A percentile compares a stretch with the other conserved stretches of the same genome.
phyloP scores from a whole-genome alignment of 2,113 vertebrate species.

The Spea bombifrons region DNA sequence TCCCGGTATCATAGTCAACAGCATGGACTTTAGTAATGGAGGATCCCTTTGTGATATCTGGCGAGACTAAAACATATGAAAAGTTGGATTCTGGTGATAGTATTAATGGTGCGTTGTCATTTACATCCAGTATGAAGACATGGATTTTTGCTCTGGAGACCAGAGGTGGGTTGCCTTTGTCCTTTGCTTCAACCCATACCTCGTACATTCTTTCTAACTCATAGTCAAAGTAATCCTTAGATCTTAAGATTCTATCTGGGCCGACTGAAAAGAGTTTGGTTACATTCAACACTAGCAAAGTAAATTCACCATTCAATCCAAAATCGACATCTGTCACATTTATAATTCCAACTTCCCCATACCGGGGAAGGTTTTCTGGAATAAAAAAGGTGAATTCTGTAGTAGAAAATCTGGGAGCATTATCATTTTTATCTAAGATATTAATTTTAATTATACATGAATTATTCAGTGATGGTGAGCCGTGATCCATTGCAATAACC shows the following conservation, averaged over 20 bases:
- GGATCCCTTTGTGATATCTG: conserved; percentile 25
- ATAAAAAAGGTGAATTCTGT: conserved; percentile 28
- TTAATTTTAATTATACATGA: conserved; percentile 15
- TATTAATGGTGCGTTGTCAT: conserved; percentile 39
- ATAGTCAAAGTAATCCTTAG: conserved; percentile 23
- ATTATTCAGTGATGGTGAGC: conserved; percentile 17
- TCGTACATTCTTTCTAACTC: conserved; percentile 23
- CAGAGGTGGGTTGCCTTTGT: conserved; percentile 29
- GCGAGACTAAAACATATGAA: conserved; percentile 35
- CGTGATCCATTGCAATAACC: conserved; percentile 12
- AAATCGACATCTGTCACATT: conserved; percentile 34
- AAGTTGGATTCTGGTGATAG: conserved; percentile 38
- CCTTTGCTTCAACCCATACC: conserved; percentile 30
- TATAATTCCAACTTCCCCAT: conserved; percentile 24
- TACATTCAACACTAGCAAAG: conserved; percentile 15
- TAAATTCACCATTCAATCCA: conserved; percentile 23
- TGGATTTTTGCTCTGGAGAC: conserved; percentile 18
- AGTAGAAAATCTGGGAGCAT: conserved; percentile 13
- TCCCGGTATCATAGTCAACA: conserved; percentile 33
- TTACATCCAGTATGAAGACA: conserved; percentile 26
- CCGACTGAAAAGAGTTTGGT: conserved; percentile 16
- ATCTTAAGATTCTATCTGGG: conserved; percentile 17
- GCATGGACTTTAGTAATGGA: conserved; percentile 33
- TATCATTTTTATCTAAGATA: conserved; percentile 40
- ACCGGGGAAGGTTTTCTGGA: conserved; percentile 27